Base-by-base conservation (phyloP, 2,888 invertebrate genomes). In the Ectemnius cavifrons region DNA sequence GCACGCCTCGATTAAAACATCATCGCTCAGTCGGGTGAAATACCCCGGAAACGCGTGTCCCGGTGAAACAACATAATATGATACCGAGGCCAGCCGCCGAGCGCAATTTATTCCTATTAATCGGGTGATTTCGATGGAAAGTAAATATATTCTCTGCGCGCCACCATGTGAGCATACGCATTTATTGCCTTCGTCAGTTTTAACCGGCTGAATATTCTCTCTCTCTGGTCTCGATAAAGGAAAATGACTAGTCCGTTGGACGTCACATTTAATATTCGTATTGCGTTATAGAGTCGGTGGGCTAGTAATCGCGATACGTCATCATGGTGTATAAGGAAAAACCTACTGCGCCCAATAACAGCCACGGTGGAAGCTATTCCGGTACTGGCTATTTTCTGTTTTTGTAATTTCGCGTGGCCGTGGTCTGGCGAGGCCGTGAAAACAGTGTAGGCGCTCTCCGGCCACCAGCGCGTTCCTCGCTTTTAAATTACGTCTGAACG, bases 201-300 rank as follows among this genome's bases (percentile, higher is more conserved):
- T 11, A 37, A 11, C 37, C 37, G 37, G 8, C 5, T 37, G 37
- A 37, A 37, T 37, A 37, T 37, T 37, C 37, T 37, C 37, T 37
- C 37, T 37, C 37, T 37, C 37, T 2, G 61, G 60, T 49, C 57
- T 58, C 47, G 62, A 63, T 37, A 56, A 64, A 37, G 60, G 75
- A 72, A 67, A 63, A 58, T 67, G 27, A 16, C 37, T 37, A 37
- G 23, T 1, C 57, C 27, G 61, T 59, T 52, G 56, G 57, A 63
- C 56, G 63, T 68, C n/a, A 16, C 69, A 61, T 70, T 82, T 79
- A 80, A 82, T 82, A 79, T 82, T 74, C 73, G 69, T 71, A 66
- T 73, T 71, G 73, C 80, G 80, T 72, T 72, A 79, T 64, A 58
- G 67, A 47, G 47, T 64, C 37, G 28, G 46, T 52, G n/a, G 52